phyloP scores from a whole-genome alignment of 2,113 vertebrate species.

The Spizaetus ornatus region DNA sequence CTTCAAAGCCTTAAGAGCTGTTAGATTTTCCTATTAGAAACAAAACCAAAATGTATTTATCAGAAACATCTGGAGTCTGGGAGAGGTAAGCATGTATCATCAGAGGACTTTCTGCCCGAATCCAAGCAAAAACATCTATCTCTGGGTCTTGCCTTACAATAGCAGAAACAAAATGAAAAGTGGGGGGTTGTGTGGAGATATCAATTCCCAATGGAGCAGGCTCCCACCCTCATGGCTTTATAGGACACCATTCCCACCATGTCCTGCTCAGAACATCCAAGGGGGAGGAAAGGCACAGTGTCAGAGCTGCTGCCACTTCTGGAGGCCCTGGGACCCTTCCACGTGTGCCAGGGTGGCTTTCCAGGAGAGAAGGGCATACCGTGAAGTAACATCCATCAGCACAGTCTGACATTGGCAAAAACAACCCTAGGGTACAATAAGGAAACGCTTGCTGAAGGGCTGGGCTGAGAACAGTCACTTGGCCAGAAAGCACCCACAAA shows the following conservation, averaged over 20 bases:
- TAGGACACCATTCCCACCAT: neutral
- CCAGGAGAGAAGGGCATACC: neutral
- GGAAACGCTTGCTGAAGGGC: fast-evolving
- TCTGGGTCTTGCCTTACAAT: neutral
- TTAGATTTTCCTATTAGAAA: conserved; percentile 7
- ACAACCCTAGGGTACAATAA: neutral
- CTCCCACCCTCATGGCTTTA: neutral
- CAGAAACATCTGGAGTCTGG: neutral
- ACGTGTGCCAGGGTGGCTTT: neutral
- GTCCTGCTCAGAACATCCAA: neutral
- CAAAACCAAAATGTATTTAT: neutral
- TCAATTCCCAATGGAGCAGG: neutral
- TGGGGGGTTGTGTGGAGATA: neutral
- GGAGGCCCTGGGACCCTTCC: neutral
- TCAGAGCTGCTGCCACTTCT: neutral
- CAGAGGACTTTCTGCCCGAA: neutral
- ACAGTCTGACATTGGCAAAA: neutral
- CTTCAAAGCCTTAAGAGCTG: neutral
- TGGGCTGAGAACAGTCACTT: fast-evolving
- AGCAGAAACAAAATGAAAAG: neutral
- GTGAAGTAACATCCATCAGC: neutral
- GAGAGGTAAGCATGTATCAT: neutral
- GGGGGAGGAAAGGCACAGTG: fast-evolving
- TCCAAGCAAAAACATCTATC: neutral
- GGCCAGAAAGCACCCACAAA: neutral